A percentile compares a stretch with the other conserved stretches of the same genome.
Conservation (phyloP, 2,113 vertebrate species). For the Rhinoderma darwinii region DNA sequence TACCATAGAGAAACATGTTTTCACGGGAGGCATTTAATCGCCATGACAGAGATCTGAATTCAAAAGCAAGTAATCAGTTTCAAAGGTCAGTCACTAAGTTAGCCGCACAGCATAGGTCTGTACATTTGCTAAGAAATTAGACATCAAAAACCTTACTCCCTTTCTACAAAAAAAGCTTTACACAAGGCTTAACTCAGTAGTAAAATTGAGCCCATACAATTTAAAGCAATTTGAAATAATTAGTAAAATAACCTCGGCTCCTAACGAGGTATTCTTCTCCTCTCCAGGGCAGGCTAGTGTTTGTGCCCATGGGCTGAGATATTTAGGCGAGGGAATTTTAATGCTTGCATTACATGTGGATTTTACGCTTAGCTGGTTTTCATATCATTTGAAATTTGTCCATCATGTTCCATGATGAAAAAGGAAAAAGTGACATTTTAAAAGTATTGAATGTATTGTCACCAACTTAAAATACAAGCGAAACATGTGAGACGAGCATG, state of each 20-base stretch:
- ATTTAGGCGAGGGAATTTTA: conserved; percentile 41
- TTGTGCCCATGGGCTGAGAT: conserved; percentile 9
- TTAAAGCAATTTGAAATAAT: conserved; percentile 56
- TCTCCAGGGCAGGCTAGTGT: conserved; percentile 22
- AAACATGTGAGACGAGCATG: conserved; percentile 20
- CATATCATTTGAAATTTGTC: conserved; percentile 50
- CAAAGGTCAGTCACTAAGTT: conserved; percentile 62
- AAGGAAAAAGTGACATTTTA: conserved; percentile 50
- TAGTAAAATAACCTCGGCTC: conserved; percentile 46
- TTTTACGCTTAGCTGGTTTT: conserved; percentile 41
- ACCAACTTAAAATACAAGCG: conserved; percentile 36
- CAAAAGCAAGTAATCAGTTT: conserved; percentile 66
- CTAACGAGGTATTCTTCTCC: conserved; percentile 55
- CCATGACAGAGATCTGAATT: conserved; percentile 65
- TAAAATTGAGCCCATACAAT: conserved; percentile 54
- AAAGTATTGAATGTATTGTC: conserved; percentile 43
- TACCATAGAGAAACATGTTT: conserved; percentile 67
- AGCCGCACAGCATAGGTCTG: conserved; percentile 58
- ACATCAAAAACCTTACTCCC: conserved; percentile 54
- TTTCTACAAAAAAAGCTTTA: conserved; percentile 41
- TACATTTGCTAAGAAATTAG: conserved; percentile 61
- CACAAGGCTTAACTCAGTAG: conserved; percentile 55
- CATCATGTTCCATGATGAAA: conserved; percentile 44
- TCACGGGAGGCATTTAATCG: conserved; percentile 66
- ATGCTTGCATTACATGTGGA: conserved; percentile 40